Conservation (phyloP, 2,797 vertebrate genomes). For the Sus cebifrons region DNA sequence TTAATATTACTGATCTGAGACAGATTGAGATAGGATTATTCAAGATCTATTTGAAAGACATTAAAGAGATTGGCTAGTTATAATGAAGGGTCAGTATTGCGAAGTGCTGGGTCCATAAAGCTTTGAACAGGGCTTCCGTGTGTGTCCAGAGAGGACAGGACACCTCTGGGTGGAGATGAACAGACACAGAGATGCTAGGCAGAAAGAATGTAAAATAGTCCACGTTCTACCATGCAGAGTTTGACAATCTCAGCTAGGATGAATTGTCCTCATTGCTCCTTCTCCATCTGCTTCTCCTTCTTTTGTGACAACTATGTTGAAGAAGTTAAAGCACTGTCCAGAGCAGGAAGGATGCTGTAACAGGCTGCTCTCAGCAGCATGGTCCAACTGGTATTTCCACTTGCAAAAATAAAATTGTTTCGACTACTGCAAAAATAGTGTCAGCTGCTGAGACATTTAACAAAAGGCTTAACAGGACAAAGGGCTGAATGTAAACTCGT, state of each 20-base stretch:
- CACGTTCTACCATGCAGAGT: fast-evolving
- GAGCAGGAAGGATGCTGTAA: neutral
- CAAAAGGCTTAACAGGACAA: neutral
- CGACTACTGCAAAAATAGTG: neutral
- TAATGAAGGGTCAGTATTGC: neutral
- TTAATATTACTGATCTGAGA: neutral
- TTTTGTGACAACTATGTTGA: neutral
- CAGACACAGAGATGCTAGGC: too few species aligned
- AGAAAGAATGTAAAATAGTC: too few species aligned
- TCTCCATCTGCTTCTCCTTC: neutral
- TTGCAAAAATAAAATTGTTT: neutral
- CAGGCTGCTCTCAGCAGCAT: fast-evolving
- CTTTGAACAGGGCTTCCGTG: neutral
- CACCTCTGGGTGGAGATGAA: neutral
- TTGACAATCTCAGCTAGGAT: neutral
- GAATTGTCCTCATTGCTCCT: neutral
- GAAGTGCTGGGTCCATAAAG: too few species aligned
- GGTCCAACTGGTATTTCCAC: neutral
- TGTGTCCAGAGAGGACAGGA: neutral
- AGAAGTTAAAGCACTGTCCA: neutral
- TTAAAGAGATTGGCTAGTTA: neutral
- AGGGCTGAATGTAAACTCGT: neutral
- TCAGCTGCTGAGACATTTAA: neutral
- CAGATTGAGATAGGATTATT: neutral
- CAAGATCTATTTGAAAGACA: neutral